These are phyloP conservation scores for Lacerta agilis DNA, from an alignment of 2,797 vertebrate genomes.

Conservation along the genomic window DNA sequence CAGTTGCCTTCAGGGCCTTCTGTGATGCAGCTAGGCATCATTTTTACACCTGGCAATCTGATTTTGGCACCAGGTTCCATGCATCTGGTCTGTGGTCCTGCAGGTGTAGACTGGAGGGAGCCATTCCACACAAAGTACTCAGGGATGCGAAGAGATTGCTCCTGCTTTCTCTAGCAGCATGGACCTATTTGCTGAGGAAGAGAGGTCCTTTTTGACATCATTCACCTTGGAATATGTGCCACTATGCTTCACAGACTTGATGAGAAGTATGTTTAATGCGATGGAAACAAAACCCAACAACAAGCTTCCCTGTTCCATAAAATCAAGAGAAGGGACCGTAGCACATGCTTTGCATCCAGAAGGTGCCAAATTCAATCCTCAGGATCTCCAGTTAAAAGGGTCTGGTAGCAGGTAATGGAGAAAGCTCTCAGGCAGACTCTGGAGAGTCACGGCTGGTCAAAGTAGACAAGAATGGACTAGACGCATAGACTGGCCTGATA, in stretches of 20 bases:
- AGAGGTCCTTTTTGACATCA: background rate
- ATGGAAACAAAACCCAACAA: background rate
- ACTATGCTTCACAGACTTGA: background rate
- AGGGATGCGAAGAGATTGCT: background rate
- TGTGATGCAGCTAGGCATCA: constrained; percentile 5
- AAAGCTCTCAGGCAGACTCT: background rate
- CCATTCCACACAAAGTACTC: background rate
- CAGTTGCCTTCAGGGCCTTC: constrained; percentile 6
- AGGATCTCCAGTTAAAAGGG: background rate
- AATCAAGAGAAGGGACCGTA: background rate
- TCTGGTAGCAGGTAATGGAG: background rate
- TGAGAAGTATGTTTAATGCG: background rate
- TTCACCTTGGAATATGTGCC: background rate
- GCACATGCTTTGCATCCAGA: background rate
- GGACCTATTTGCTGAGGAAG: background rate
- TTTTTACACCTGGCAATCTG: background rate
- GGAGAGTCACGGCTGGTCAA: background rate
- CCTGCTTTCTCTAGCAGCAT: background rate
- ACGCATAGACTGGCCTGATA: background rate
- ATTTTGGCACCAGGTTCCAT: background rate
- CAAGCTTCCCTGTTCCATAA: background rate
- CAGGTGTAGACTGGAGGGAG: background rate
- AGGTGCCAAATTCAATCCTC: background rate
- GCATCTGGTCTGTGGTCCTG: background rate
- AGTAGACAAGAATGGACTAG: background rate